Base-by-base conservation (phyloP, 2,888 invertebrate genomes). In the Calameuta idolon region DNA sequence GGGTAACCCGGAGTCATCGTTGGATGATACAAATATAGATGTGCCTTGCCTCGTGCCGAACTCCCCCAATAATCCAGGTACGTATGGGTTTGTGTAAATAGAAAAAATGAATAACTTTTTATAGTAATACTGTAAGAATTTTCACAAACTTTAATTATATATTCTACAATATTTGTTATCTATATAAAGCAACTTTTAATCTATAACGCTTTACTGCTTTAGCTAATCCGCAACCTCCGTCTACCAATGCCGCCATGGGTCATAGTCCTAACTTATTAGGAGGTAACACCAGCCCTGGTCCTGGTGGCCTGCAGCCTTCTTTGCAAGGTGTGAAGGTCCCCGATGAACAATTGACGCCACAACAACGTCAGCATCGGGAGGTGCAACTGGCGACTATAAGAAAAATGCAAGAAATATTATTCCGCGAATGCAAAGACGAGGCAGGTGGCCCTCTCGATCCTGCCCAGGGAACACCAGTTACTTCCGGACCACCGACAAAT, bases 291-390 rank as follows among this genome's bases (percentile, higher is more conserved):
- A 94, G 93, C 88, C 94, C 93, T 80, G 93, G 93, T 80, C 89
- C 93, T 80, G 88, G 87, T 79, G 92, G 91, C 86, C 92, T 94
- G 85, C 94, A 94, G 85, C 94, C 94, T 88, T 94, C 94, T 34
- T 89, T 95, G 83, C 94, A 94, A 92, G 95, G 93, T 85, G 97
- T 97, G 74, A 97, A 98, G 94, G 96, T 98, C 89, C 98, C 98
- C 85, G 98, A 98, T 92, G 98, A 98, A 92, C 98, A 98, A 92
- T 93, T 99, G 86, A 99, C 99, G 77, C 98, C 98, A 68, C 98
- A 98, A 91, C 98, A 99, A 91, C 94, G 98, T 77, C 97, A 98
- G 82, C 97, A 98, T 90, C 94, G 99, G 80, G 98, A 98, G 92
- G 97, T 97, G 88, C 97, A 98, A 88, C 93, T 99, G 75, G 98